Evolutionary conservation across 1,140 invertebrate species (phyloP).

Genomic region (Thaumatotibia leucotreta): DNA sequence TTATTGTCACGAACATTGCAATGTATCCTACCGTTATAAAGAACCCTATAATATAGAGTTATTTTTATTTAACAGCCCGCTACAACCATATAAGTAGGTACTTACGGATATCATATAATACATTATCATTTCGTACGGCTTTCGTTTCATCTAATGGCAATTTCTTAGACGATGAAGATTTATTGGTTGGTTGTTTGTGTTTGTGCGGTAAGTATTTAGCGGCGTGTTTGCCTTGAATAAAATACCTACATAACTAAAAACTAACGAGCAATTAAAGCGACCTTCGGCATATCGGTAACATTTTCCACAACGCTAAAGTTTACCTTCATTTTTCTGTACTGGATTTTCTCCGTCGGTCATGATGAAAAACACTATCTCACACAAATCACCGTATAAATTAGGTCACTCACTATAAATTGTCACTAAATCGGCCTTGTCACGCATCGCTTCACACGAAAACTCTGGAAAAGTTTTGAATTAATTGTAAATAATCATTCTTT

Average conservation of each 20-base stretch:
- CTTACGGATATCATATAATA: background rate
- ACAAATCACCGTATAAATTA: constrained; percentile 8
- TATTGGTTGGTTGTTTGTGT: background rate
- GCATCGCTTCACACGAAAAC: constrained; percentile 32
- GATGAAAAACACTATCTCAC: constrained; percentile 7
- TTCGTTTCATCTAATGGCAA: background rate
- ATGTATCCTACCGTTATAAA: too few relatives aligned
- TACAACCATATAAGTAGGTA: background rate
- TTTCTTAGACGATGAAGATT: background rate
- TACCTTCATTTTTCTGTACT: constrained; percentile 12
- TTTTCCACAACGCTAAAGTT: background rate
- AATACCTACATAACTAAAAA: too few relatives aligned
- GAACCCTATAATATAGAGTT: background rate
- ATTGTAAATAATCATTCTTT: constrained; percentile 17
- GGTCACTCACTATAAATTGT: constrained; percentile 28
- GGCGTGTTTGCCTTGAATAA: background rate
- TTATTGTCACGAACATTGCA: too few relatives aligned
- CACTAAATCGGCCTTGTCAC: constrained; percentile 44
- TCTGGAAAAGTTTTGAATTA: constrained; percentile 15
- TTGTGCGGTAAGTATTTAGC: too few relatives aligned
- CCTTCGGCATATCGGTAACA: background rate
- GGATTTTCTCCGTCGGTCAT: constrained; percentile 14
- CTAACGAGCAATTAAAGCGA: constrained; percentile 5
- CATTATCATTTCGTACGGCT: background rate
- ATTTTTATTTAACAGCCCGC: background rate